Evolutionary conservation across 2,888 invertebrate species (phyloP).

Genomic region (Synanthedon formicaeformis): DNA sequence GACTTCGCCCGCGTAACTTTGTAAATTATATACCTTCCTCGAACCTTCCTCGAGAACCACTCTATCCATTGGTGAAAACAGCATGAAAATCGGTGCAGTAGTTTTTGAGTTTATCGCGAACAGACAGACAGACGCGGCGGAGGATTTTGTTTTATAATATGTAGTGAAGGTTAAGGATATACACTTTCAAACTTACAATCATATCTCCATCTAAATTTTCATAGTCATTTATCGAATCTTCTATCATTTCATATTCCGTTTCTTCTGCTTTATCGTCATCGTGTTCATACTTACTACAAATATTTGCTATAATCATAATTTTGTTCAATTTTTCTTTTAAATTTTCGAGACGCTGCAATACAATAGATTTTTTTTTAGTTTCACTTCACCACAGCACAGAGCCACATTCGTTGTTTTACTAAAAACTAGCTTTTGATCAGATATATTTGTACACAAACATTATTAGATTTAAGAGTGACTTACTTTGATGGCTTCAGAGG

Average conservation of each 20-base stretch:
- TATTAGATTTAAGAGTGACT: constrained; percentile 1
- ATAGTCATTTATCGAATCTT: constrained; percentile 26
- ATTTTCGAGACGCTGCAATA: constrained; percentile 59
- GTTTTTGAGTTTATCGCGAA: too few species aligned
- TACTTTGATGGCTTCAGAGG: constrained; percentile 70
- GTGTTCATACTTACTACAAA: constrained; percentile 77
- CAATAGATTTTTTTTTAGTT: too few species aligned
- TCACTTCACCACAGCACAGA: too few species aligned
- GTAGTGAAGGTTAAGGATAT: too few species aligned
- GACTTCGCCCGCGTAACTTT: too few species aligned
- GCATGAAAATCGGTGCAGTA: too few species aligned
- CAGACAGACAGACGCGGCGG: too few species aligned
- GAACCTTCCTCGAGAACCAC: too few species aligned
- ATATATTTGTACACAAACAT: background rate
- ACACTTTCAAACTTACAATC: constrained; percentile 35
- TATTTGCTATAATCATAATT: constrained; percentile 71
- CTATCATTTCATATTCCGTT: constrained; percentile 15
- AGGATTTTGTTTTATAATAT: too few species aligned
- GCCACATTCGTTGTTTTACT: too few species aligned
- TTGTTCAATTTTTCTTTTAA: constrained; percentile 69
- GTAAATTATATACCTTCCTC: too few species aligned
- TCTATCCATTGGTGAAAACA: too few species aligned
- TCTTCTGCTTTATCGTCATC: constrained; percentile 54
- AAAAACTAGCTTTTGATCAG: background rate
- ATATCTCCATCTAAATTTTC: constrained; percentile 46